Percentiles rank a stretch among this genome's conserved stretches.
These are phyloP conservation scores for Drepanosiphum platanoidis DNA, from an alignment of 2,888 invertebrate genomes.

Conservation along the genomic window DNA sequence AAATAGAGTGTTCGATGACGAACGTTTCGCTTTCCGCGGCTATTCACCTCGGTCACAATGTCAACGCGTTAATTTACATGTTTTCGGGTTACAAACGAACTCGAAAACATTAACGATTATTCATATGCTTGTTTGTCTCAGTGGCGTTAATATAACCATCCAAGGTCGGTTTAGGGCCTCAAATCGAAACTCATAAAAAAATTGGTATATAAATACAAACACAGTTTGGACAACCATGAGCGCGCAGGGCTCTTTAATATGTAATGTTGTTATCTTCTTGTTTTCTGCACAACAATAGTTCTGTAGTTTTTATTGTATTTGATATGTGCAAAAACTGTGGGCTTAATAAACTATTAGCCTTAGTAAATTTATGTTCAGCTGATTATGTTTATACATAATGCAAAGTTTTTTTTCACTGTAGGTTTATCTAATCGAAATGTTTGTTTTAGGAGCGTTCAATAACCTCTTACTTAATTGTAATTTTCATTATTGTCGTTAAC, in stretches of 20 bases:
- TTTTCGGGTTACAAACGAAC: slow-evolving; percentile 46
- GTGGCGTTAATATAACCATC: not conserved
- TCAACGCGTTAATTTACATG: slow-evolving; percentile 60
- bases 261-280: not conserved
- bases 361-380: not conserved
- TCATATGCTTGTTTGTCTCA: slow-evolving; percentile 15
- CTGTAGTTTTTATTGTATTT: slow-evolving; percentile 23
- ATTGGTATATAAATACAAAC: not conserved
- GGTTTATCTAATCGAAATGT: not conserved
- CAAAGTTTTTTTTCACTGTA: not conserved
- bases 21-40: slow-evolving; percentile 55
- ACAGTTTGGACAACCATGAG: slow-evolving; percentile 1
- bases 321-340: slow-evolving; percentile 1
- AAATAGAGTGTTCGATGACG: slow-evolving; percentile 2
- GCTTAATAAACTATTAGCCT: slow-evolving; percentile 16
- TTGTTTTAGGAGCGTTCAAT: not conserved
- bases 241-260: not conserved
- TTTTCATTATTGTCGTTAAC: not conserved
- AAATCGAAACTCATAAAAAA: slow-evolving; percentile 8
- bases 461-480: slow-evolving; percentile 3
- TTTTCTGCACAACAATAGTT: not conserved
- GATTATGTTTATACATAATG: not conserved
- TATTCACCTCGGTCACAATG: slow-evolving; percentile 54
- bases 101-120: slow-evolving; percentile 49
- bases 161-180: slow-evolving; percentile 24